A percentile compares a stretch with the other conserved stretches of the same genome.
Evolutionary conservation across 2,113 vertebrate genomes (phyloP).

Genomic region (Poecilia latipinna): DNA sequence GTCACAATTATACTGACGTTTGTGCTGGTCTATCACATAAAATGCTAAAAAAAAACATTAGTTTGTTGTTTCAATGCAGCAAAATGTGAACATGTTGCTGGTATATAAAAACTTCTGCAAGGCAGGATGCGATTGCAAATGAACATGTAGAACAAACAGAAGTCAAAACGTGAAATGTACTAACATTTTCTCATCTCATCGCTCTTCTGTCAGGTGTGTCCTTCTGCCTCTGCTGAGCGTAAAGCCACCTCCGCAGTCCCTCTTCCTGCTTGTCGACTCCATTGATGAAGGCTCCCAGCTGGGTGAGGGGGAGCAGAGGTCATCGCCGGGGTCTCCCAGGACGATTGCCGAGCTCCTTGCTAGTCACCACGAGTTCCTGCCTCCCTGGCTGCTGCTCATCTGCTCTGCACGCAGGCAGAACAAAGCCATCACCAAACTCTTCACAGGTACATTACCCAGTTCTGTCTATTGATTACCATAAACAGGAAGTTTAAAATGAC

Average conservation of each 20-base stretch:
- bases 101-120: too few relatives aligned
- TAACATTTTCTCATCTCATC: not conserved
- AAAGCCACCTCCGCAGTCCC: constrained; percentile 89
- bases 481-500: not conserved
- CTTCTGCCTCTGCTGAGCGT: constrained; percentile 90
- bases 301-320: constrained; percentile 84
- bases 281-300: constrained; percentile 91
- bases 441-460: constrained; percentile 84
- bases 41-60: too few relatives aligned
- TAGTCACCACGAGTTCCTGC: constrained; percentile 93
- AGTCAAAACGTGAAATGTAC: not conserved
- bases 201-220: constrained; percentile 82
- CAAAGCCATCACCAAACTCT: constrained; percentile 95
- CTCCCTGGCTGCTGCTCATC: constrained; percentile 94
- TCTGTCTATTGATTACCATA: not conserved
- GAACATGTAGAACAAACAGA: not conserved
- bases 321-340: constrained; percentile 81
- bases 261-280: constrained; percentile 92
- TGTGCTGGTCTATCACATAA: too few relatives aligned
- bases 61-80: too few relatives aligned
- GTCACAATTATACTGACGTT: too few relatives aligned
- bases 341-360: constrained; percentile 95
- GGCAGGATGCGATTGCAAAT: not conserved
- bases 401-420: constrained; percentile 96
- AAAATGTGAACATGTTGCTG: too few relatives aligned